Evolutionary conservation across 2,888 invertebrate species (phyloP), one percentile per base, ranked within the genome.

Genomic region (Zelleria hepariella): DNA sequence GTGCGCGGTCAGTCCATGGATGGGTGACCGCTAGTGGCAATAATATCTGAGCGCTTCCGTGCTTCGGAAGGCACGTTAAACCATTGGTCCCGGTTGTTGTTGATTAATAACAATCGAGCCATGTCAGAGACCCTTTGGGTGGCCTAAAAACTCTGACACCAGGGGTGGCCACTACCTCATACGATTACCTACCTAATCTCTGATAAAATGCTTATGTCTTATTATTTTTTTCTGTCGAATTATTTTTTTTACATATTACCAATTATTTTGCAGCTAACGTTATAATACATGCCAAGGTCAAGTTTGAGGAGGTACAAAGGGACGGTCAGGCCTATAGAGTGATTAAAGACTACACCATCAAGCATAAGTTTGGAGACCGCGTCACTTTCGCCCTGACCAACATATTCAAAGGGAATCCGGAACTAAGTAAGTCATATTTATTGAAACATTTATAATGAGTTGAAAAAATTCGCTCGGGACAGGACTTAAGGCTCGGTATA

Each of bases 381-480:
- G 74, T 82, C 1, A 67, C 66, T 0, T 84, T 82, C 60, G 58
- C 62, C 2, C 64, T 82, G 3, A 78, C 79, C 0, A 82, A 85
- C 62, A 70, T 85, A 25, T 82, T 84, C 61, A 66, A 80, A 66
- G 84, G 82, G 62, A 83, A 72, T 59, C 72, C 79, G n/a, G 69
- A 75, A 66, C 60, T 84, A 8, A 79, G 83, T 84, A 67, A 79
- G 83, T 58, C 51, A 24, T 3, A 4, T 20, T 61, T 42, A 42
- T 2, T 15, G 3, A 15, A 10, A 42, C 15, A 42, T 42, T 42
- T n/a, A n/a, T n/a, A n/a, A n/a, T n/a, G n/a, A n/a, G n/a, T n/a
- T n/a, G n/a, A n/a, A n/a, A n/a, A n/a, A n/a, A n/a, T n/a, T n/a
- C n/a, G n/a, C n/a, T n/a, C n/a, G n/a, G n/a, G n/a, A n/a, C n/a